Percentiles rank a stretch among this genome's conserved stretches.
Conservation (phyloP, 2,888 invertebrate genomes). For the Ptychoptera albimana region DNA sequence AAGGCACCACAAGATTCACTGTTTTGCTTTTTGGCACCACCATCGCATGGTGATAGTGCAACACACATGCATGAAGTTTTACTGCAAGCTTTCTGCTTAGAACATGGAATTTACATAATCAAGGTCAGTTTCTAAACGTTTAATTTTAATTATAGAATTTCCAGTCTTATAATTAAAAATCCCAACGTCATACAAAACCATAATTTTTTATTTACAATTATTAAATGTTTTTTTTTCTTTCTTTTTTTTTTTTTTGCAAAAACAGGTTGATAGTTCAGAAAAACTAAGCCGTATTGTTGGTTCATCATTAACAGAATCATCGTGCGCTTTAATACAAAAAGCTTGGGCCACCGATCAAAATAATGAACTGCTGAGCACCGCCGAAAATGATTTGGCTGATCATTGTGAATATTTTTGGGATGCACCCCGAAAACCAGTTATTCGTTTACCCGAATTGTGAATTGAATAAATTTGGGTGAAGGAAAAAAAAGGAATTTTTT, state of each 20-base stretch:
- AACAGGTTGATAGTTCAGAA: slow-evolving; percentile 31
- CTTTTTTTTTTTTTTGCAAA: not conserved
- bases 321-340: slow-evolving; percentile 31
- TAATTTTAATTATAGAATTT: slow-evolving; percentile 8
- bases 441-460: slow-evolving; percentile 49
- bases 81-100: slow-evolving; percentile 61
- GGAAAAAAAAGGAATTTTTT: too few relatives aligned
- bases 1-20: slow-evolving; percentile 39
- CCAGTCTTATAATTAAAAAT: too few relatives aligned
- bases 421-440: slow-evolving; percentile 43
- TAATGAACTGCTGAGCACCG: slow-evolving; percentile 37
- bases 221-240: not conserved
- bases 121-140: slow-evolving; percentile 34
- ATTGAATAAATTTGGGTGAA: slow-evolving; percentile 7
- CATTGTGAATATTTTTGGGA: slow-evolving; percentile 51
- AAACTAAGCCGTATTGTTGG: slow-evolving; percentile 34
- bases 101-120: slow-evolving; percentile 60
- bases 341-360: slow-evolving; percentile 32
- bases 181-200: not conserved
- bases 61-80: slow-evolving; percentile 66
- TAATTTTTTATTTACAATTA: not conserved
- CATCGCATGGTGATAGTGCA: slow-evolving; percentile 52
- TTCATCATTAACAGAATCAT: slow-evolving; percentile 34
- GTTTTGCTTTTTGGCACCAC: slow-evolving; percentile 51
- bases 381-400: slow-evolving; percentile 45